A percentile compares a stretch with the other conserved stretches of the same genome.
Conservation (phyloP, 2,113 vertebrate genomes). For the Coracopsis vasa region DNA sequence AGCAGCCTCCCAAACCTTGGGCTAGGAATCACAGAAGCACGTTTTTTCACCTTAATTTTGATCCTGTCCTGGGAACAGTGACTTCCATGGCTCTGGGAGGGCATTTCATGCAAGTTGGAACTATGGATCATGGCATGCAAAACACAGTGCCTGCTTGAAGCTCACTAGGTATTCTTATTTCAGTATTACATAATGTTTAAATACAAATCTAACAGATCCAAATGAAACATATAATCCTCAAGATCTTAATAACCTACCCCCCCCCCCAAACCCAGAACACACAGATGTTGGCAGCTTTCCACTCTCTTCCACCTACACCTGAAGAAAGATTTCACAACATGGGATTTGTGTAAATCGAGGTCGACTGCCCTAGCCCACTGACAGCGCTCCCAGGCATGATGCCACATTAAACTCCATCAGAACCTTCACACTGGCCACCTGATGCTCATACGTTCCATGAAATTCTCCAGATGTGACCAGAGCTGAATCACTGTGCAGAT, state of each 20-base stretch:
- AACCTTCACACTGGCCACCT: not conserved
- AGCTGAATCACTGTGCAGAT: not conserved
- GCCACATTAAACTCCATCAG: not conserved
- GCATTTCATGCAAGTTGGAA: not conserved
- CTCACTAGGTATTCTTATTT: not conserved
- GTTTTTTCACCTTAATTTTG: not conserved
- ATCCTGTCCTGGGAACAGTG: not conserved
- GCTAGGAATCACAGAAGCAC: not conserved
- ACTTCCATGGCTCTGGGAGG: not conserved
- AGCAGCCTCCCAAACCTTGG: not conserved
- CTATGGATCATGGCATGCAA: accelerated
- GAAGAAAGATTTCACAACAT: not conserved
- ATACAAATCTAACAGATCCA: not conserved
- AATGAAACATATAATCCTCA: not conserved
- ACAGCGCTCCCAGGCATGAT: not conserved
- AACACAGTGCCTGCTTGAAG: accelerated
- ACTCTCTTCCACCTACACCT: not conserved
- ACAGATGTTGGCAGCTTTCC: not conserved
- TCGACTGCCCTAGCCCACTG: not conserved
- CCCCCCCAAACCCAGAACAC: not conserved
- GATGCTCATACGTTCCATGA: not conserved
- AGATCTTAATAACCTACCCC: not conserved
- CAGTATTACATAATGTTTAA: not conserved
- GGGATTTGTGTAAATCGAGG: not conserved
- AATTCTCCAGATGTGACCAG: not conserved